These are phyloP conservation scores for Ceratitis capitata DNA, from an alignment of 1,140 invertebrate genomes.

Conservation along the genomic window DNA sequence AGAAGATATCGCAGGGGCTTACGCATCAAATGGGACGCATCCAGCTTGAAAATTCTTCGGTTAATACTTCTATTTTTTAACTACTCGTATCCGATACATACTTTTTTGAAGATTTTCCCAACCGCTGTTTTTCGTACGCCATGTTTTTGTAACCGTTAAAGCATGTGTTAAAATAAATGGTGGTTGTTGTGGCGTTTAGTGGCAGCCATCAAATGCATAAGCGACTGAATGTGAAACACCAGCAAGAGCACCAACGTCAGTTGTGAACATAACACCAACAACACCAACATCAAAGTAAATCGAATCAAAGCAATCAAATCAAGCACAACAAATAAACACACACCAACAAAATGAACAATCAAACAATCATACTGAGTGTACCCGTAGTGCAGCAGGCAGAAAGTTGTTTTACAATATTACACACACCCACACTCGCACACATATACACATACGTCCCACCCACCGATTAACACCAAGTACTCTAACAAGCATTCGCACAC, in stretches of 20 bases:
- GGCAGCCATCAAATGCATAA: background rate
- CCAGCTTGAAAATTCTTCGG: too few species aligned
- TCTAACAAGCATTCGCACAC: background rate
- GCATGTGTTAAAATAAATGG: constrained; percentile 28
- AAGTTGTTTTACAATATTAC: background rate
- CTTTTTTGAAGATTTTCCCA: background rate
- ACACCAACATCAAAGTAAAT: background rate
- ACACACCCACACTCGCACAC: background rate
- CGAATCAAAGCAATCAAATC: constrained; percentile 25
- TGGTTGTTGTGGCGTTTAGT: background rate
- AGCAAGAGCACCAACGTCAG: background rate
- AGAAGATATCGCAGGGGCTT: too few species aligned
- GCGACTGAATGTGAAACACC: background rate
- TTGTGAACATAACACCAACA: background rate
- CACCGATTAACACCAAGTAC: background rate
- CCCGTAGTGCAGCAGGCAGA: background rate
- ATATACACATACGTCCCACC: background rate
- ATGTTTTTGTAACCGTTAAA: background rate
- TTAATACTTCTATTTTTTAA: too few species aligned
- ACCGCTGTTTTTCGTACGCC: background rate
- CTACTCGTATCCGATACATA: too few species aligned
- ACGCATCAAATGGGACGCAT: too few species aligned
- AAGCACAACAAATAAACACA: background rate
- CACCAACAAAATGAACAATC: constrained; percentile 11
- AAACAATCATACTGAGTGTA: constrained; percentile 17